Evolutionary conservation across 1,140 invertebrate genomes (phyloP), one percentile per base, ranked within the genome.

Genomic region (Stegodyphus mimosarum): DNA sequence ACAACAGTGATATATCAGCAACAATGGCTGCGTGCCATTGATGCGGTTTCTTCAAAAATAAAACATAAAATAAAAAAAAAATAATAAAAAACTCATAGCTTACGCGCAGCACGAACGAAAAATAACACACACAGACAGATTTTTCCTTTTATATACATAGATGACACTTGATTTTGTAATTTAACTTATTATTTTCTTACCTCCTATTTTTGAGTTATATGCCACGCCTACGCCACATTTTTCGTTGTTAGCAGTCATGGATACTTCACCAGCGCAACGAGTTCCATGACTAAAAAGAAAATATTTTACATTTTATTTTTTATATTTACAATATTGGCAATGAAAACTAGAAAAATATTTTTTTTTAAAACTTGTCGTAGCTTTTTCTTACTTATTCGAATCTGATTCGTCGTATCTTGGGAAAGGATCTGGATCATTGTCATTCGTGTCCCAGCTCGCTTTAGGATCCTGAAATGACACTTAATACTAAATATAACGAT

Each of bases 361-460:
- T 60, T 55, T 10, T 9, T 1, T 2, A 60, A 60, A 60, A 10
- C 55, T 10, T 60, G 1, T n/a, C 64, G 17, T 67, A 15, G 9
- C 10, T 7, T n/a, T 17, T 9, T 7, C 64, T 67, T 85, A 88
- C 70, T 80, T 87, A 55, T 88, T 89, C 13, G 83, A 80, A 83
- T 89, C 83, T 10, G 85, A 87, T 50, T 83, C 78, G 72, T 89
- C 88, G 79, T 90, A 88, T 89, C 89, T 84, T 11, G 92, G 92
- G 83, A 89, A 91, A n/a, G 92, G 93, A 88, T 93, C 92, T 66
- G 89, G 86, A 87, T 93, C 92, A 79, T 92, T 97, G 88, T 96
- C 96, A 89, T 99, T 99, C 89, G 99, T 98, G 91, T 99, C 98
- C 10, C 95, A 97, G 87, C 97, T 99, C 4, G 98, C 98, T 83